phyloP scores from a whole-genome alignment of 1,140 invertebrate genomes.

The Drosophila pallidifrons region DNA sequence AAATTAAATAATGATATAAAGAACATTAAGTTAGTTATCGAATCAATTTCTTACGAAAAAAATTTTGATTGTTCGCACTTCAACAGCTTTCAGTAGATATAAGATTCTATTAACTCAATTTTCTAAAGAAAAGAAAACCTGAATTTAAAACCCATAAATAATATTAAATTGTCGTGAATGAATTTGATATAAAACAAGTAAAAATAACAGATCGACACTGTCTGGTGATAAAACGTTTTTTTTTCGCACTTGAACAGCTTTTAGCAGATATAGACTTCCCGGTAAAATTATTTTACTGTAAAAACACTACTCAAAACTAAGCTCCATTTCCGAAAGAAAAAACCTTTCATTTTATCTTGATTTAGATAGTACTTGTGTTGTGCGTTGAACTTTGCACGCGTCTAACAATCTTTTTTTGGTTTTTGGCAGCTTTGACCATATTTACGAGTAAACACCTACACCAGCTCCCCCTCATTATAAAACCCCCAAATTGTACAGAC shows the following conservation, averaged over 20 bases:
- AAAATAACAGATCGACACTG: neutral
- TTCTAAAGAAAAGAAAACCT: too few relatives aligned
- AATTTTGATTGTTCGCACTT: neutral
- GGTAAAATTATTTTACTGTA: neutral
- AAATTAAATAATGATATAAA: too few relatives aligned
- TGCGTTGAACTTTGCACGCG: neutral
- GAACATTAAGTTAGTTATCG: too few relatives aligned
- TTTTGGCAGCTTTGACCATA: neutral
- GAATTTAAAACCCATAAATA: too few relatives aligned
- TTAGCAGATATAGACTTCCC: neutral
- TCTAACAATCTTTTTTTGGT: neutral
- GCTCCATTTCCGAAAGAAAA: neutral
- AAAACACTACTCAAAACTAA: neutral
- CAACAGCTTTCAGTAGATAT: neutral
- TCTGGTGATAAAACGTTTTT: too few relatives aligned
- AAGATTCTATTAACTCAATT: too few relatives aligned
- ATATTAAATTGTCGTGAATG: too few relatives aligned
- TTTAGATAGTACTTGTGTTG: neutral
- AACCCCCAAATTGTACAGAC: neutral
- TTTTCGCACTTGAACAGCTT: too few relatives aligned
- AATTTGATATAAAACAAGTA: too few relatives aligned
- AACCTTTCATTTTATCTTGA: neutral
- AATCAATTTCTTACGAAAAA: neutral
- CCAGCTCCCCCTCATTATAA: neutral
- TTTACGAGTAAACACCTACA: neutral